Conservation (phyloP, 2,113 vertebrate genomes). For the Triplophysa rosa region DNA sequence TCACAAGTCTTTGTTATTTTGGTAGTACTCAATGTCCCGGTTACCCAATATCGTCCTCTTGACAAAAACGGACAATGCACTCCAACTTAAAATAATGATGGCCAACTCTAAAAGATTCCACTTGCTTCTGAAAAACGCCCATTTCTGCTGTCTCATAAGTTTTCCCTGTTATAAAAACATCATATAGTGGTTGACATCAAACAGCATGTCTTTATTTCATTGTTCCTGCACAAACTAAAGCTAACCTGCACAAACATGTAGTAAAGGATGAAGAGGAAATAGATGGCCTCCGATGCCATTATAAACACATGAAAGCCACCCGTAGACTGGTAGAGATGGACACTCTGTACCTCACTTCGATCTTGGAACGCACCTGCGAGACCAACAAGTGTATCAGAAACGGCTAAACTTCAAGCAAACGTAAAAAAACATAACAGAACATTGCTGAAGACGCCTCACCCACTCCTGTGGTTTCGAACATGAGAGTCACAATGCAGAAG, state of each 20-base stretch:
- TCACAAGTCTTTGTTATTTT: constrained; percentile 82
- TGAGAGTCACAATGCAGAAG: constrained; percentile 85
- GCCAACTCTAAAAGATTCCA: constrained; percentile 87
- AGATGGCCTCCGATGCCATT: constrained; percentile 83
- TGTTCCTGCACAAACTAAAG: not conserved
- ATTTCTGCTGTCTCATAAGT: constrained; percentile 80
- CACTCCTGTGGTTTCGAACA: constrained; percentile 84
- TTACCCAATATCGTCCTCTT: constrained; percentile 83
- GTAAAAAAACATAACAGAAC: not conserved
- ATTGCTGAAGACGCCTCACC: constrained; percentile 70
- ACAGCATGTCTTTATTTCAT: not conserved
- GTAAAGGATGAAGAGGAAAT: constrained; percentile 89
- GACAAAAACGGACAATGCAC: constrained; percentile 84
- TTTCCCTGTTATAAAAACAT: constrained; percentile 75
- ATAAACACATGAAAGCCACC: constrained; percentile 86
- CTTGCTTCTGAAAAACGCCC: constrained; percentile 85
- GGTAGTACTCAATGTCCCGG: constrained; percentile 81
- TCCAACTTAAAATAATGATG: constrained; percentile 90
- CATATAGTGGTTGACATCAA: constrained; percentile 4
- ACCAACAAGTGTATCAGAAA: not conserved
- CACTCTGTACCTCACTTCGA: constrained; percentile 77
- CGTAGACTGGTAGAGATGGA: constrained; percentile 86
- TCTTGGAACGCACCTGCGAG: constrained; percentile 84
- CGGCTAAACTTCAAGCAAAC: not conserved
- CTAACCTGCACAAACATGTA: constrained; percentile 91